Percentiles rank a stretch among this genome's conserved stretches.
Evolutionary conservation across 2,888 invertebrate species (phyloP).

Genomic region (Drosophila testacea): DNA sequence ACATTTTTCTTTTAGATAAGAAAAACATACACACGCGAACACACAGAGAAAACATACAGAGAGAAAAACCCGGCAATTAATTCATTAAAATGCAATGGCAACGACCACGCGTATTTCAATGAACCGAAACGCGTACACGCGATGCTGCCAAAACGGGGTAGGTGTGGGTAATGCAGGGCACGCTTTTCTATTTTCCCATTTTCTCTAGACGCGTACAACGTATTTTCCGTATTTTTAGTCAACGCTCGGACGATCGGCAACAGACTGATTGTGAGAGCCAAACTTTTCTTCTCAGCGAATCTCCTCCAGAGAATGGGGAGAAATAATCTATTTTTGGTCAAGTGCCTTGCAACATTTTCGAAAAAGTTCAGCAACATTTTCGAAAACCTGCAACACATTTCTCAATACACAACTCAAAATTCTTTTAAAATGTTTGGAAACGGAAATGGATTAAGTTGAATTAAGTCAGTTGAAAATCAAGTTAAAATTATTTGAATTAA

Average conservation of each 20-base stretch:
- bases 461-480: slow-evolving; percentile 18
- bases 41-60: slow-evolving; percentile 15
- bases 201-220: slow-evolving; percentile 16
- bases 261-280: slow-evolving; percentile 50
- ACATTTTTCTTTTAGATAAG: slow-evolving; percentile 52
- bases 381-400: slow-evolving; percentile 36
- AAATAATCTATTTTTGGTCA: slow-evolving; percentile 69
- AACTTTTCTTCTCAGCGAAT: slow-evolving; percentile 27
- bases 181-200: slow-evolving; percentile 66
- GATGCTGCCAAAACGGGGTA: slow-evolving; percentile 26
- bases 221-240: slow-evolving; percentile 37
- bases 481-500: slow-evolving; percentile 36
- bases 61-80: slow-evolving; percentile 66
- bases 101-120: slow-evolving; percentile 66
- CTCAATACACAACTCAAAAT: slow-evolving; percentile 1
- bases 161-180: slow-evolving; percentile 40
- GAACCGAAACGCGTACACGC: slow-evolving; percentile 50
- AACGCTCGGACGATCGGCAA: slow-evolving; percentile 60
- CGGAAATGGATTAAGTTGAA: slow-evolving; percentile 36
- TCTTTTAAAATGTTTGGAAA: slow-evolving; percentile 5
- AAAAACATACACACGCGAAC: slow-evolving; percentile 16
- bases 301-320: slow-evolving; percentile 34
- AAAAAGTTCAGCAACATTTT: slow-evolving; percentile 62
- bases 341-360: slow-evolving; percentile 56
- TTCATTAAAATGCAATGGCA: slow-evolving; percentile 72